A percentile compares a stretch with the other conserved stretches of the same genome.
These are phyloP conservation scores for Branchinecta lynchi DNA, from an alignment of 1,140 invertebrate species.

Conservation along the genomic window DNA sequence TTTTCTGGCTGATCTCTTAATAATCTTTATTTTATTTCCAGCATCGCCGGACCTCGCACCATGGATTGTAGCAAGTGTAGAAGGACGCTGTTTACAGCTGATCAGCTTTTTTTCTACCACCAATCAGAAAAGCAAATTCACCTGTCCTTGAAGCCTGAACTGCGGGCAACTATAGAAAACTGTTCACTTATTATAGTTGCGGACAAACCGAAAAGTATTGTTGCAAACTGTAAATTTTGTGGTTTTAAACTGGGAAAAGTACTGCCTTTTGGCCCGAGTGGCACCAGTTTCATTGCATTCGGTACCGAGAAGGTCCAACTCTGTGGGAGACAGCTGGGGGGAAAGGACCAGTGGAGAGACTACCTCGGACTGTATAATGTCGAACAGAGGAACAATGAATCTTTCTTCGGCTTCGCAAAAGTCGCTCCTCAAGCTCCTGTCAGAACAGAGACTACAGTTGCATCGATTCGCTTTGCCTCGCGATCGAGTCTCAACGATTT, in stretches of 20 bases:
- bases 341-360: background rate
- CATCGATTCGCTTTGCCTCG: background rate
- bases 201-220: background rate
- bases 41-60: background rate
- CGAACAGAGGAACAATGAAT: background rate
- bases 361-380: background rate
- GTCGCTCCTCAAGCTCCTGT: background rate
- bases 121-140: constrained; percentile 16
- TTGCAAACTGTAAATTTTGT: constrained; percentile 11
- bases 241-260: background rate
- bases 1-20: too few relatives aligned
- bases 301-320: constrained; percentile 13
- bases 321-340: background rate
- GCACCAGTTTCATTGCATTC: constrained; percentile 4
- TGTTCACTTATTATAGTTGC: background rate
- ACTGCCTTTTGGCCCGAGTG: constrained; percentile 14
- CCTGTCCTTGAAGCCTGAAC: constrained; percentile 14
- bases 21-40: background rate
- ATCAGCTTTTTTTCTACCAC: constrained; percentile 1
- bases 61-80: constrained; percentile 13
- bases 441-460: background rate
- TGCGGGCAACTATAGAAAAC: background rate
- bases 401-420: background rate
- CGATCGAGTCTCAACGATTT: background rate
- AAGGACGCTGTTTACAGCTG: background rate